phyloP scores from a whole-genome alignment of 2,888 invertebrate species.

The Ophion ventricosus region DNA sequence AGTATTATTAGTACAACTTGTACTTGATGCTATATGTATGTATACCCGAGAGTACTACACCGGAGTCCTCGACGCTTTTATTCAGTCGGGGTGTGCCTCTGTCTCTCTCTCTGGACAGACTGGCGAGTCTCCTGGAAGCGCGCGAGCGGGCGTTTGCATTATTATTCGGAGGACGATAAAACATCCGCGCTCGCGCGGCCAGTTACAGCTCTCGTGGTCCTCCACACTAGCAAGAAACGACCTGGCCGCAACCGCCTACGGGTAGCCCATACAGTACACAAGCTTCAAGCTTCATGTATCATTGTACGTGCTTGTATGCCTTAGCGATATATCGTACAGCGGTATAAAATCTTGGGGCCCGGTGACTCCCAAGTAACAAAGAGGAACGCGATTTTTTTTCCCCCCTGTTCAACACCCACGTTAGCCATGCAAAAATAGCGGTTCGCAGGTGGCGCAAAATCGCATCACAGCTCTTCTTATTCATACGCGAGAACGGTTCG shows the following conservation, averaged over 20 bases:
- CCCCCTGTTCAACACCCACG: conserved; percentile 72
- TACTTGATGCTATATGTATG: background rate
- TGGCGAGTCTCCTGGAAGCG: conserved; percentile 56
- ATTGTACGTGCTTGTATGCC: conserved; percentile 52
- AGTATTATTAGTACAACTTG: conserved; percentile 19
- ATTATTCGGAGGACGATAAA: conserved; percentile 68
- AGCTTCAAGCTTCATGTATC: conserved; percentile 55
- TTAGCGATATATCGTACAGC: conserved; percentile 44
- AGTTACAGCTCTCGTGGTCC: conserved; percentile 57
- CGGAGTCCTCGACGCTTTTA: conserved; percentile 54
- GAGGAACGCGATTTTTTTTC: conserved; percentile 71
- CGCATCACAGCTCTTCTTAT: conserved; percentile 20
- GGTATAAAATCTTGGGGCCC: conserved; percentile 51
- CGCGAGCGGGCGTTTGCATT: conserved; percentile 64
- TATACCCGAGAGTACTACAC: background rate
- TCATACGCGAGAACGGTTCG: background rate
- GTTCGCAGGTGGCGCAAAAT: conserved; percentile 71
- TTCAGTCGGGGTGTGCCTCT: conserved; percentile 59
- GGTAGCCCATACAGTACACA: conserved; percentile 54
- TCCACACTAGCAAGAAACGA: conserved; percentile 48
- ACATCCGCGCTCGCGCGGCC: conserved; percentile 58
- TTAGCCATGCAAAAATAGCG: conserved; percentile 70
- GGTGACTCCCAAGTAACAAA: conserved; percentile 68
- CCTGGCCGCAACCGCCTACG: conserved; percentile 65
- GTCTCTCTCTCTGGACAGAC: conserved; percentile 53